A percentile compares a stretch with the other conserved stretches of the same genome.
Conservation (phyloP, 2,113 vertebrate species). For the Lampris megalopsis region DNA sequence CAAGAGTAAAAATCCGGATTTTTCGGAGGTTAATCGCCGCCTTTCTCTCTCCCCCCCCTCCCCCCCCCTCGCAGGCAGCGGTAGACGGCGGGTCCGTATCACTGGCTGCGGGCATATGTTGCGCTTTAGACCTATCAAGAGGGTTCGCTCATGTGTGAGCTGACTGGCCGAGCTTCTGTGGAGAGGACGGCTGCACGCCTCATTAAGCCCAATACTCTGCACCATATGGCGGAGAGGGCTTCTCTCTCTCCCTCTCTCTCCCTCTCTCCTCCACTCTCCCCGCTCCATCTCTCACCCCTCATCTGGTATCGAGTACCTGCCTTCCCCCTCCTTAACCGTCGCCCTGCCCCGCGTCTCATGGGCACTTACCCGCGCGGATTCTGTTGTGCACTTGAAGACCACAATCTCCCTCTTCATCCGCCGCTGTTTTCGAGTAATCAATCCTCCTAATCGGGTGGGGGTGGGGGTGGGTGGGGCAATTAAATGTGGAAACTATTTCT, state of each 20-base stretch:
- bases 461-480: conserved; percentile 19
- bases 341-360: conserved; percentile 16
- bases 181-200: conserved; percentile 72
- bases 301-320: conserved; percentile 43
- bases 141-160: conserved; percentile 69
- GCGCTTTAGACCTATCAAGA: conserved; percentile 65
- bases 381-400: neutral
- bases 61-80: conserved; percentile 44
- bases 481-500: conserved; percentile 21
- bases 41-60: neutral
- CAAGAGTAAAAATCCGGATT: neutral
- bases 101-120: conserved; percentile 59
- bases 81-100: conserved; percentile 56
- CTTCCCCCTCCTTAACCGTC: conserved; percentile 25
- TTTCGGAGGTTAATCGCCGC: neutral
- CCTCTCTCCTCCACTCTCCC: conserved; percentile 24
- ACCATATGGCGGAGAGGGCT: conserved; percentile 75
- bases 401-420: neutral
- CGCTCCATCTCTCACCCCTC: conserved; percentile 59
- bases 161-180: conserved; percentile 66
- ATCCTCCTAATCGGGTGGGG: conserved; percentile 8
- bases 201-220: conserved; percentile 75
- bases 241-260: conserved; percentile 32
- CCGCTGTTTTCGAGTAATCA: conserved; percentile 29
- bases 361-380: conserved; percentile 17